These are phyloP conservation scores for Drosophila sturtevanti DNA, from an alignment of 1,140 invertebrate genomes.

Conservation along the genomic window DNA sequence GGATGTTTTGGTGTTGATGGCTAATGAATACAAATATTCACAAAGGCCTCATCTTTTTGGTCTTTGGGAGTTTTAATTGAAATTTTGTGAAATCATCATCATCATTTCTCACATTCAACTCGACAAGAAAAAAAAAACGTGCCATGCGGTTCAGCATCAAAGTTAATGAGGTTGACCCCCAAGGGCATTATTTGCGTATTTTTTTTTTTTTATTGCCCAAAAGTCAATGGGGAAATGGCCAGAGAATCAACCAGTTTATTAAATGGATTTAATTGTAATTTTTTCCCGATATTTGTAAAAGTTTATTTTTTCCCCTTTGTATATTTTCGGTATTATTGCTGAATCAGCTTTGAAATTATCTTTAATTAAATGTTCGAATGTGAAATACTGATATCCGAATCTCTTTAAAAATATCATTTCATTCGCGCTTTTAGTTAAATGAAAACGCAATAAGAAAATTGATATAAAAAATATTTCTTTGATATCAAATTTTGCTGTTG, in stretches of 20 bases:
- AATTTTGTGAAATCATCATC: constrained; percentile 44
- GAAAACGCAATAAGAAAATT: too few species aligned
- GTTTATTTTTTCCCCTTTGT: background rate
- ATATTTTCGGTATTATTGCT: background rate
- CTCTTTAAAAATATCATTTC: background rate
- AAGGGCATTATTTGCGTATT: constrained; percentile 63
- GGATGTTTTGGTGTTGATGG: constrained; percentile 19
- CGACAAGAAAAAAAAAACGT: constrained; percentile 18
- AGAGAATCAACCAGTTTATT: constrained; percentile 73
- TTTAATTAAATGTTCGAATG: background rate
- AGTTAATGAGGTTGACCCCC: constrained; percentile 21
- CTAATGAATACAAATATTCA: constrained; percentile 75
- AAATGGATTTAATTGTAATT: constrained; percentile 74
- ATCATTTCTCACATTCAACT: constrained; percentile 18
- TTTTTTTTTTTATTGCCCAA: background rate
- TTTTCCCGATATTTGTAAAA: constrained; percentile 16
- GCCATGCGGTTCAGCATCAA: constrained; percentile 60
- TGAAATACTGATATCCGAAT: background rate
- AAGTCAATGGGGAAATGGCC: background rate
- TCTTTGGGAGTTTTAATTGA: constrained; percentile 59
- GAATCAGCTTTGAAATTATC: constrained; percentile 1
- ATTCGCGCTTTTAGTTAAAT: background rate
- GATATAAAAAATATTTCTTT: too few species aligned
- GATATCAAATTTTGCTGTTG: too few species aligned
- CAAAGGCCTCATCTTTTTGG: constrained; percentile 9